Percentiles rank a stretch among this genome's conserved stretches.
phyloP scores from a whole-genome alignment of 2,113 vertebrate genomes.

The Notiomystis cincta region DNA sequence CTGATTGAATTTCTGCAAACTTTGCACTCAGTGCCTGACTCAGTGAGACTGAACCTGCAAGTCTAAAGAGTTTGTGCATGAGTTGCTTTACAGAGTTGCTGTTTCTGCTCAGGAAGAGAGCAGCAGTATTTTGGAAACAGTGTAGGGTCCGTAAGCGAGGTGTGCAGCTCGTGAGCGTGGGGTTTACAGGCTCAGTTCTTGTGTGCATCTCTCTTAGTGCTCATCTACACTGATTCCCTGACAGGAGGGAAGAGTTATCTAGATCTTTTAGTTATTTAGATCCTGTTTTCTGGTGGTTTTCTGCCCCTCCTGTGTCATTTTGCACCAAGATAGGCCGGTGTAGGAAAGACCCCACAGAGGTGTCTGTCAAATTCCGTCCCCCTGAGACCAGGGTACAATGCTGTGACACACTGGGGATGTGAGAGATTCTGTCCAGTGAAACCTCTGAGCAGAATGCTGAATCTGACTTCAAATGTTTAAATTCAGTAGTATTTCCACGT shows the following conservation, averaged over 20 bases:
- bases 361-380: not conserved
- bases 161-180: not conserved
- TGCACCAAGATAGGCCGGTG: not conserved
- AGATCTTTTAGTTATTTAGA: not conserved
- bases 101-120: not conserved
- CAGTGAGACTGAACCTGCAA: not conserved
- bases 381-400: not conserved
- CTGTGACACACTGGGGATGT: not conserved
- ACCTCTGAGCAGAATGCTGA: not conserved
- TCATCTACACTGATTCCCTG: not conserved
- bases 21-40: not conserved
- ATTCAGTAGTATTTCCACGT: not conserved
- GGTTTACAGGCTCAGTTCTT: not conserved
- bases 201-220: not conserved
- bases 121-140: rapidly evolving
- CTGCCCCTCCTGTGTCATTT: not conserved
- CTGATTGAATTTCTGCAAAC: not conserved
- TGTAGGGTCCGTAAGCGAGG: rapidly evolving
- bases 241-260: not conserved
- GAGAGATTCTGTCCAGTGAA: not conserved
- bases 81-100: not conserved
- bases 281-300: not conserved
- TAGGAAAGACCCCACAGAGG: not conserved
- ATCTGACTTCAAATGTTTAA: not conserved
- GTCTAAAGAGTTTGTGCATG: not conserved